Conservation (phyloP, 2,113 vertebrate genomes). For the Dolichallabes microphthalmus region DNA sequence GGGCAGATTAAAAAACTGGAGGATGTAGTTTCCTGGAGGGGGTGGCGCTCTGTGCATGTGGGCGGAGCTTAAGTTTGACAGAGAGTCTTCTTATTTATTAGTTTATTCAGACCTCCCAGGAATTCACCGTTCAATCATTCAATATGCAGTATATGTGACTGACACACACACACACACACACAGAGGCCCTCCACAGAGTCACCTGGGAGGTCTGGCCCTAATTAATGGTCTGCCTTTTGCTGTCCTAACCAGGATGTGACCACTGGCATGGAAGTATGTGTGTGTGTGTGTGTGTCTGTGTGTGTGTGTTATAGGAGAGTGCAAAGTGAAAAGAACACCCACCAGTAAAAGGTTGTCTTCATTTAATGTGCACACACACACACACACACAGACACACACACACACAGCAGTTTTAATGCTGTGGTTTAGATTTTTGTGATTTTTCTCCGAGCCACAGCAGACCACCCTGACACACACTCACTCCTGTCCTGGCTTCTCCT, state of each 20-base stretch:
- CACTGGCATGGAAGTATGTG: neutral
- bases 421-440: slow-evolving; percentile 1
- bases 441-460: slow-evolving; percentile 21
- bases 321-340: neutral
- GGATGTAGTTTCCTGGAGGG: neutral
- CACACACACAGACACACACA: slow-evolving; percentile 1
- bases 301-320: neutral
- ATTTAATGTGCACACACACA: neutral
- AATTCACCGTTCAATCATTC: neutral
- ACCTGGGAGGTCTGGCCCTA: slow-evolving; percentile 24
- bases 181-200: neutral
- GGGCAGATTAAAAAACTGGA: neutral
- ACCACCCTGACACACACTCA: slow-evolving; percentile 8
- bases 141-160: neutral
- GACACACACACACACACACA: neutral
- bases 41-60: neutral
- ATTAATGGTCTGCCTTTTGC: slow-evolving; percentile 10
- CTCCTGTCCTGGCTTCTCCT: neutral
- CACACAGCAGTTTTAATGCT: neutral
- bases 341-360: neutral
- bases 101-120: neutral
- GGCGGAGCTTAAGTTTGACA: neutral
- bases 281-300: neutral
- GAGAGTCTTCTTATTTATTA: neutral
- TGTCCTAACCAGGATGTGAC: slow-evolving; percentile 8